A percentile compares a stretch with the other conserved stretches of the same genome.
Evolutionary conservation across 35 echinoderm and acorn worm genomes (phyloP).

Genomic region (Hemicentrotus pulcherrimus): DNA sequence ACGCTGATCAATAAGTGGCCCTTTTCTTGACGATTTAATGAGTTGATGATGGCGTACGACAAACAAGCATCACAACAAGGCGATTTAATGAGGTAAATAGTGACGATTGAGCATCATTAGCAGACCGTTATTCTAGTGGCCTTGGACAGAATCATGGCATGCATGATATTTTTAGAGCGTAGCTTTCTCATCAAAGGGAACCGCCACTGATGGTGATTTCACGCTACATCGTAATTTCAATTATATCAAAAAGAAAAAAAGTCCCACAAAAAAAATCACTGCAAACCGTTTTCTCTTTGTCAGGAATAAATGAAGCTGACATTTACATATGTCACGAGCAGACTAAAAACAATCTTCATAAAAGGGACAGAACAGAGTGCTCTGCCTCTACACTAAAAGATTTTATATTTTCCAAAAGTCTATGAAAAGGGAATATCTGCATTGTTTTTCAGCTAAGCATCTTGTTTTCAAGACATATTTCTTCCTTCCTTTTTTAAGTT

Average conservation of each 20-base stretch:
- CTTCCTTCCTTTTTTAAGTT: no score
- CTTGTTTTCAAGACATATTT: no score
- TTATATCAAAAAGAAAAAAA: background rate
- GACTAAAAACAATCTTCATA: background rate
- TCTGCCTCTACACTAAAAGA: background rate
- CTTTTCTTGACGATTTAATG: background rate
- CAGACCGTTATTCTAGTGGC: background rate
- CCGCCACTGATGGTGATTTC: background rate
- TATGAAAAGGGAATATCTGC: background rate
- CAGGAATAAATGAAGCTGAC: background rate
- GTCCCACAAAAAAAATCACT: background rate
- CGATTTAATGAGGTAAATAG: background rate
- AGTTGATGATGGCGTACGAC: background rate
- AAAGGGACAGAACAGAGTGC: background rate
- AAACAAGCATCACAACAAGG: background rate
- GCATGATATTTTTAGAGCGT: background rate
- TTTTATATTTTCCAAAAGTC: background rate
- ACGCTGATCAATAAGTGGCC: background rate
- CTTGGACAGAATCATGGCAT: background rate
- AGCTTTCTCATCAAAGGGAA: background rate
- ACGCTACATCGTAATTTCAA: background rate
- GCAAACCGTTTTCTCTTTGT: background rate
- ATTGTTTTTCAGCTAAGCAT: no score
- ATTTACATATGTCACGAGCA: background rate
- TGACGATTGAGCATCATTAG: background rate